phyloP scores from a whole-genome alignment of 2,888 invertebrate genomes.

The Cheilosia soror region DNA sequence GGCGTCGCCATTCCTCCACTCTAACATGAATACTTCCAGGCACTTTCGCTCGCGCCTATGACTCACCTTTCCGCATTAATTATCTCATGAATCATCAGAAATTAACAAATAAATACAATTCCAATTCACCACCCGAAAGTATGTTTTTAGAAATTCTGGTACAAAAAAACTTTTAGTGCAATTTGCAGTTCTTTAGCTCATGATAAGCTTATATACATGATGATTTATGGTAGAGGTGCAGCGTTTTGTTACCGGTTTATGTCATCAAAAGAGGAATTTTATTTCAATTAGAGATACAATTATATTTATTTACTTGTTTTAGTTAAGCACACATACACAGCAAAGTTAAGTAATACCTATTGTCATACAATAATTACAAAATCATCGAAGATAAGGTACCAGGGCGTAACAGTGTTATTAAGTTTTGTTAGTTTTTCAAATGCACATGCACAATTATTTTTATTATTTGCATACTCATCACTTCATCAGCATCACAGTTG shows the following conservation, averaged over 20 bases:
- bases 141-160: neutral
- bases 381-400: constrained; percentile 64
- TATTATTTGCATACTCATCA: constrained; percentile 26
- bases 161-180: constrained; percentile 18
- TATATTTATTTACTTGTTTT: constrained; percentile 45
- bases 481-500: constrained; percentile 12
- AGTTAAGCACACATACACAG: constrained; percentile 2
- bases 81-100: constrained; percentile 47
- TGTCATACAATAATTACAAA: constrained; percentile 54
- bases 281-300: constrained; percentile 32
- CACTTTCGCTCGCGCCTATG: constrained; percentile 51
- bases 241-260: constrained; percentile 30
- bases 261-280: constrained; percentile 46
- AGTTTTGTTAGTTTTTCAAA: constrained; percentile 42
- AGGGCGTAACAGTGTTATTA: constrained; percentile 58
- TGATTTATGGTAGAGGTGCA: constrained; percentile 39
- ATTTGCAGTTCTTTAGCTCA: constrained; percentile 33
- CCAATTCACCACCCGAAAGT: constrained; percentile 5
- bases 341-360: constrained; percentile 41
- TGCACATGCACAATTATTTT: constrained; percentile 18
- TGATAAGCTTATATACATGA: neutral
- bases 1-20: constrained; percentile 11
- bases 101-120: constrained; percentile 7
- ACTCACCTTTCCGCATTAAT: constrained; percentile 53
- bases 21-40: constrained; percentile 47